Evolutionary conservation across 2,113 vertebrate genomes (phyloP).

Genomic region (Aphyosemion australe): DNA sequence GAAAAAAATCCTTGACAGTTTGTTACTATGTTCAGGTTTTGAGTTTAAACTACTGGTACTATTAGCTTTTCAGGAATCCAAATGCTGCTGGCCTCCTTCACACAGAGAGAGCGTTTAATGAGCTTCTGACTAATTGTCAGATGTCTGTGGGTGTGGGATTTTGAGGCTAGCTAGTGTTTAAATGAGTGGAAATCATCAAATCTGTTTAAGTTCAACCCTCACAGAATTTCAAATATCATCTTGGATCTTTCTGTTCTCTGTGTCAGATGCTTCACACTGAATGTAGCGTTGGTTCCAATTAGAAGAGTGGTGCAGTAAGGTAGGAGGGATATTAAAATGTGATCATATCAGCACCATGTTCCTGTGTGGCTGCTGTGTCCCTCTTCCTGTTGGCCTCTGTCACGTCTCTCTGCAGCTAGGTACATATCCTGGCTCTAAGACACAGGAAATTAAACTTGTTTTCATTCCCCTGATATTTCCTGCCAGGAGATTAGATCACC

Average conservation of each 20-base stretch:
- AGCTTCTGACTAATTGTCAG: constrained; percentile 21
- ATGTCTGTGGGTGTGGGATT: neutral
- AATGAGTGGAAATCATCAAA: constrained; percentile 5
- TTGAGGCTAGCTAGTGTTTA: neutral
- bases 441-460: constrained; percentile 75
- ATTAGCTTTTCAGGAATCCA: too few relatives aligned
- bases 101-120: constrained; percentile 33
- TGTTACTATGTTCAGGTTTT: too few relatives aligned
- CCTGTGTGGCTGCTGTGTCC: constrained; percentile 30
- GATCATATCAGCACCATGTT: constrained; percentile 65
- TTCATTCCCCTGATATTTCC: constrained; percentile 68
- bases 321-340: constrained; percentile 61
- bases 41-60: too few relatives aligned
- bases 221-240: constrained; percentile 17
- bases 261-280: constrained; percentile 14
- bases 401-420: constrained; percentile 29
- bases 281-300: constrained; percentile 49
- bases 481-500: constrained; percentile 76
- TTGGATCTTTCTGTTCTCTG: constrained; percentile 3
- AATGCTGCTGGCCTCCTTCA: constrained; percentile 3
- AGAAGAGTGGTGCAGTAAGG: constrained; percentile 40
- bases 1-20: too few relatives aligned
- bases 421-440: constrained; percentile 56
- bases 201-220: constrained; percentile 14
- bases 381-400: constrained; percentile 20